Conservation (phyloP, 2,113 vertebrate species). For the Pteronura brasiliensis region DNA sequence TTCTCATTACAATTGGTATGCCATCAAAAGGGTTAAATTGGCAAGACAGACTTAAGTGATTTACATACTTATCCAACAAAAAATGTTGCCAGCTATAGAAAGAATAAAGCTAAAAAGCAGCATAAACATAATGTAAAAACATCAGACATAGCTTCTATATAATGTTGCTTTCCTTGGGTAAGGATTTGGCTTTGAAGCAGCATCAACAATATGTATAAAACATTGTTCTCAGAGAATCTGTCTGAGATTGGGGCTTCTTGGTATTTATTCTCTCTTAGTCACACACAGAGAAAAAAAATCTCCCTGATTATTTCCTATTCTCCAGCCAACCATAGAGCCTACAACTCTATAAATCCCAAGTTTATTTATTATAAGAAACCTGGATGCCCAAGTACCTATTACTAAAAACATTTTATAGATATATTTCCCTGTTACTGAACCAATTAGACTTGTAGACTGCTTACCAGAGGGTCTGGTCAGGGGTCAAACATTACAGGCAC, state of each 20-base stretch:
- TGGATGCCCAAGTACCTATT: background rate
- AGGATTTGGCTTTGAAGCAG: background rate
- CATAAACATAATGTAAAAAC: background rate
- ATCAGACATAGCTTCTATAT: background rate
- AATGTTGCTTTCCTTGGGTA: background rate
- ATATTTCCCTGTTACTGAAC: background rate
- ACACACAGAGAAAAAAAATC: background rate
- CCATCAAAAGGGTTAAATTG: background rate
- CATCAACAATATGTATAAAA: background rate
- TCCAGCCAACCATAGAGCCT: background rate
- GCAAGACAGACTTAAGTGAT: background rate
- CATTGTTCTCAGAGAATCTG: background rate
- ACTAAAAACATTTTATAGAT: background rate
- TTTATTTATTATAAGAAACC: constrained; percentile 26
- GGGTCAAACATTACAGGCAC: background rate
- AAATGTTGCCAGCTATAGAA: background rate
- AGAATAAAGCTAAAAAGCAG: background rate
- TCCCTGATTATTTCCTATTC: background rate
- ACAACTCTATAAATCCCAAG: background rate
- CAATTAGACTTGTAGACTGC: background rate
- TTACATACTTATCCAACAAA: background rate
- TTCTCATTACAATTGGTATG: background rate
- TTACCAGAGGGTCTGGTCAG: background rate
- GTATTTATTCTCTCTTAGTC: background rate
- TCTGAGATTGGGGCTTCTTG: background rate